Evolutionary conservation across 2,888 invertebrate genomes (phyloP).

Genomic region (Mechanitis messenoides): DNA sequence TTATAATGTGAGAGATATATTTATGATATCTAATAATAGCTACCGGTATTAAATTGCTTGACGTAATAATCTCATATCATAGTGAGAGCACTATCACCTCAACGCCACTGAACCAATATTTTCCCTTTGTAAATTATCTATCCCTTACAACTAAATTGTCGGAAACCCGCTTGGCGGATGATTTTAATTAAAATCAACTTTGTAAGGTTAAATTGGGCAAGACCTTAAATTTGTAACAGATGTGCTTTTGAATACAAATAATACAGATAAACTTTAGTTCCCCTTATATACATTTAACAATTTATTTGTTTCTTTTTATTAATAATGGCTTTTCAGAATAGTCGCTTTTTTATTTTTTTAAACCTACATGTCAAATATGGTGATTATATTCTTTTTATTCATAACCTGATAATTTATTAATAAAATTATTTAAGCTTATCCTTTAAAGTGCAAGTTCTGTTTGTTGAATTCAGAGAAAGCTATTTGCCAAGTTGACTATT

Average conservation of each 20-base stretch:
- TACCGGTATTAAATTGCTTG: not conserved
- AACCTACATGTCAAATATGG: too few relatives aligned
- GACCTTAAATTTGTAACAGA: constrained; percentile 30
- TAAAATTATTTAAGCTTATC: too few relatives aligned
- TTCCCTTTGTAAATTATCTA: constrained; percentile 25
- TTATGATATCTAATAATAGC: too few relatives aligned
- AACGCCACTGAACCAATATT: constrained; percentile 24
- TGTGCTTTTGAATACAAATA: constrained; percentile 27
- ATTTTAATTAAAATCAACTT: constrained; percentile 34
- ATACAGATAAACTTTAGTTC: not conserved
- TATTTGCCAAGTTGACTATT: not conserved
- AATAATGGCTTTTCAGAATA: too few relatives aligned
- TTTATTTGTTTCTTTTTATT: too few relatives aligned
- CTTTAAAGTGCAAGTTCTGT: too few relatives aligned
- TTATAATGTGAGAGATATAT: too few relatives aligned
- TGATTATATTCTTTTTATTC: too few relatives aligned
- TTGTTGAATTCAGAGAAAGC: not conserved
- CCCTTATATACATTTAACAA: not conserved
- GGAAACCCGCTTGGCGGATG: constrained; percentile 21
- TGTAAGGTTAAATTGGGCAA: constrained; percentile 31
- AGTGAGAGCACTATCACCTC: constrained; percentile 9
- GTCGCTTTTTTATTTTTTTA: too few relatives aligned
- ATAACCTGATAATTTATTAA: too few relatives aligned
- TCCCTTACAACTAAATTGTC: constrained; percentile 26
- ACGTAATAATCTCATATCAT: constrained; percentile 6